These are phyloP conservation scores for Pygoscelis antarcticus DNA, from an alignment of 2,113 vertebrate species.

Conservation along the genomic window DNA sequence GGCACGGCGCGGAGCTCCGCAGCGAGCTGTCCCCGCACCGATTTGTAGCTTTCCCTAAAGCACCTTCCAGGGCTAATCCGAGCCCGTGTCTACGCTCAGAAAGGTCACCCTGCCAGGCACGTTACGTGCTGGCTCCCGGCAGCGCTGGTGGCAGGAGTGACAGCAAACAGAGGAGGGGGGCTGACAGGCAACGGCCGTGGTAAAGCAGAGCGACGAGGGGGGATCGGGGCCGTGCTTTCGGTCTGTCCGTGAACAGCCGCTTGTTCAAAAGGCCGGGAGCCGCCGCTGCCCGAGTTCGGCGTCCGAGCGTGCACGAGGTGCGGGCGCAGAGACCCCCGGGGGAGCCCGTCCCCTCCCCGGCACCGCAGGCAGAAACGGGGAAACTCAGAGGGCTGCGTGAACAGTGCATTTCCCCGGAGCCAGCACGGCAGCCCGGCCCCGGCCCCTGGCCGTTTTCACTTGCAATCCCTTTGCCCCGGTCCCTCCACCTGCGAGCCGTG, in stretches of 20 bases:
- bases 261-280: neutral
- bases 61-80: neutral
- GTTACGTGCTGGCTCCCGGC: too few species aligned
- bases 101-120: neutral
- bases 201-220: neutral
- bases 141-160: neutral
- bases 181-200: neutral
- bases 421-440: neutral
- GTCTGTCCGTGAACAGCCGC: neutral
- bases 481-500: neutral
- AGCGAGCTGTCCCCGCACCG: neutral
- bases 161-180: neutral
- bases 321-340: fast-evolving
- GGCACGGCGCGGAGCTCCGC: neutral
- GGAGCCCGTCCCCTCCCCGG: neutral
- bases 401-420: fast-evolving
- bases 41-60: neutral
- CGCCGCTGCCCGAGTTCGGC: fast-evolving
- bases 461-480: fast-evolving
- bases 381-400: fast-evolving
- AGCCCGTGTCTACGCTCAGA: neutral
- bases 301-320: fast-evolving
- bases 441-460: neutral
- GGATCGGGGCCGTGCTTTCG: fast-evolving
- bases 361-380: fast-evolving